phyloP scores from a whole-genome alignment of 2,113 vertebrate genomes.

The Hypocryptadius cinnamomeus region DNA sequence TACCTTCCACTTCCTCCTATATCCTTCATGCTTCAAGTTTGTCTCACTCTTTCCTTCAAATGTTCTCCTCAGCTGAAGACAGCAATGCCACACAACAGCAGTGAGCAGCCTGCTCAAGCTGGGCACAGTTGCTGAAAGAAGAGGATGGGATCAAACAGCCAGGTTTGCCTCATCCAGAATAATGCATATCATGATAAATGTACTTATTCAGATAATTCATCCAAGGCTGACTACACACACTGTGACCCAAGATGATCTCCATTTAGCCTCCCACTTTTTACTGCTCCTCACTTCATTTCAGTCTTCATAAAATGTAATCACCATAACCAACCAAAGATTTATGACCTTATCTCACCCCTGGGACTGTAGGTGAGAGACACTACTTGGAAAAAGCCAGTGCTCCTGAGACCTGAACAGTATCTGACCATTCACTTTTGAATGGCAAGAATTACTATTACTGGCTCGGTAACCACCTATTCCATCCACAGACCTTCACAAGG shows the following conservation, averaged over 20 bases:
- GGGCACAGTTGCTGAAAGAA: neutral
- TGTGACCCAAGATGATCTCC: neutral
- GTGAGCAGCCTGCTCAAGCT: neutral
- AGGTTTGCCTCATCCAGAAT: neutral
- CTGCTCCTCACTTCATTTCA: neutral
- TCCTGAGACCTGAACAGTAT: neutral
- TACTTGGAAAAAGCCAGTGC: neutral
- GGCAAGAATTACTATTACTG: neutral
- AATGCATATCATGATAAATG: rapidly evolving
- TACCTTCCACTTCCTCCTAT: neutral
- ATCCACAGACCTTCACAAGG: neutral
- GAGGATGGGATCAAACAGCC: neutral
- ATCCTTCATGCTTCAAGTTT: neutral
- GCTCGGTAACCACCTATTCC: neutral
- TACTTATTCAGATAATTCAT: neutral
- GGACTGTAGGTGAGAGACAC: neutral
- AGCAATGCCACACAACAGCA: neutral
- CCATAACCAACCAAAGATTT: neutral
- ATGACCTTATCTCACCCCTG: neutral
- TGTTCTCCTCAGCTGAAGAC: neutral
- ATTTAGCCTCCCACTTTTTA: neutral
- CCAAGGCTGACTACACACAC: neutral
- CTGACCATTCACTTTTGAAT: neutral
- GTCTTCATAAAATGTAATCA: neutral
- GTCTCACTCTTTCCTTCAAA: neutral